phyloP scores from a whole-genome alignment of 2,888 invertebrate species.

The Gerosis bhagava region DNA sequence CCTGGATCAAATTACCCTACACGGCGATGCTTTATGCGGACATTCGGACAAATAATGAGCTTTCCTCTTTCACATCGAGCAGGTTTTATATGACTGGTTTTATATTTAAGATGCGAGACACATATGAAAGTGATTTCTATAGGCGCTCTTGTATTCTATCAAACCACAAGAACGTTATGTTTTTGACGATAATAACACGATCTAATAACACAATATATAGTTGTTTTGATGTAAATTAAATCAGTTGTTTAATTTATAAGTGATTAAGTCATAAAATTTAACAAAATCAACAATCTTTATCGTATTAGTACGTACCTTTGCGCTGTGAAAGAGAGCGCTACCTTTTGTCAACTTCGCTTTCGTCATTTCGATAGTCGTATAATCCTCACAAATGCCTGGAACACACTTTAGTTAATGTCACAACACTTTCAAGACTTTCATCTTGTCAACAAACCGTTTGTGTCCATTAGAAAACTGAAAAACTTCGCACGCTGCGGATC shows the following conservation, averaged over 20 bases:
- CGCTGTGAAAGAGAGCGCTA: constrained; percentile 88
- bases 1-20: constrained; percentile 50
- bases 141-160: too few relatives aligned
- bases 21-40: constrained; percentile 27
- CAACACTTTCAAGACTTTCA: constrained; percentile 62
- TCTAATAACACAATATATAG: too few relatives aligned
- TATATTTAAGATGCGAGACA: constrained; percentile 2
- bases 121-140: too few relatives aligned
- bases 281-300: constrained; percentile 21
- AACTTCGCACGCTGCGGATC: constrained; percentile 48
- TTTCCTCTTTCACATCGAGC: constrained; percentile 17
- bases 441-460: constrained; percentile 54
- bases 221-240: background rate
- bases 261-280: constrained; percentile 39
- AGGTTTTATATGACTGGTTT: constrained; percentile 19
- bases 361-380: constrained; percentile 61
- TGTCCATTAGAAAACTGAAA: constrained; percentile 52
- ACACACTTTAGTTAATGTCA: constrained; percentile 66
- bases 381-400: constrained; percentile 53
- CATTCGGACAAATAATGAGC: constrained; percentile 27
- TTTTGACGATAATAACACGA: background rate
- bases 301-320: constrained; percentile 82
- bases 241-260: background rate
- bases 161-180: too few relatives aligned
- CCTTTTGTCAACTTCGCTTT: constrained; percentile 81